Evolutionary conservation across 2,888 invertebrate genomes (phyloP).

Genomic region (Clitarchus hookeri): DNA sequence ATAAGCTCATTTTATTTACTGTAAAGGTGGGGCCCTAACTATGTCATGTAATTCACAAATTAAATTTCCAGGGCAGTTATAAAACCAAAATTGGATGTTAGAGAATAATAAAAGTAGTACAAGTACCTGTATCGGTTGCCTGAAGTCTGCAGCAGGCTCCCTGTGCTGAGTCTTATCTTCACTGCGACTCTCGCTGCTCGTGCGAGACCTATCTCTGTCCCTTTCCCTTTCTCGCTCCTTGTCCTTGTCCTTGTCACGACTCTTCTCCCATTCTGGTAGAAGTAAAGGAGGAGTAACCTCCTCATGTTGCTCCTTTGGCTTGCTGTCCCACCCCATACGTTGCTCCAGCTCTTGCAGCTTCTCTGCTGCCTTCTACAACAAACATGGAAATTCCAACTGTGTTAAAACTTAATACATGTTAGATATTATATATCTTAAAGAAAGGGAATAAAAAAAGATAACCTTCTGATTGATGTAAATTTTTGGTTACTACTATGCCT

Average conservation of each 20-base stretch:
- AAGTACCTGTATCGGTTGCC: slow-evolving; percentile 43
- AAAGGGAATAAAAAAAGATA: no score
- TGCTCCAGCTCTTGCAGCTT: slow-evolving; percentile 72
- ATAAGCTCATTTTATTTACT: no score
- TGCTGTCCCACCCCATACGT: slow-evolving; percentile 61
- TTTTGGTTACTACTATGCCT: no score
- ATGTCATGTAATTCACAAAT: no score
- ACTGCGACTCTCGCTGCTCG: slow-evolving; percentile 51
- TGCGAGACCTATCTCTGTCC: slow-evolving; percentile 53
- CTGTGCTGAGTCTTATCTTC: slow-evolving; percentile 44
- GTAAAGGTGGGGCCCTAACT: no score
- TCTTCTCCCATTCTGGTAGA: slow-evolving; percentile 59
- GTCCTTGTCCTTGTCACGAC: slow-evolving; percentile 49
- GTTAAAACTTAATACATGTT: no score
- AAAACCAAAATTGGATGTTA: no score
- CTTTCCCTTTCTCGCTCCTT: slow-evolving; percentile 54
- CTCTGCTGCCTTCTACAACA: slow-evolving; percentile 60
- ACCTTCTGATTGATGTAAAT: no score
- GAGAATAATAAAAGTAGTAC: no score
- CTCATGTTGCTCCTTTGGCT: slow-evolving; percentile 53
- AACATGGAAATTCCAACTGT: no score
- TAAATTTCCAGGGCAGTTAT: no score
- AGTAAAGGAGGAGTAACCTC: slow-evolving; percentile 41
- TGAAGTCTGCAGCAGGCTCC: slow-evolving; percentile 42
- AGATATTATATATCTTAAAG: no score